A percentile compares a stretch with the other conserved stretches of the same genome.
Evolutionary conservation across 2,113 vertebrate species (phyloP).

Genomic region (Herpetotheres cachinnans): DNA sequence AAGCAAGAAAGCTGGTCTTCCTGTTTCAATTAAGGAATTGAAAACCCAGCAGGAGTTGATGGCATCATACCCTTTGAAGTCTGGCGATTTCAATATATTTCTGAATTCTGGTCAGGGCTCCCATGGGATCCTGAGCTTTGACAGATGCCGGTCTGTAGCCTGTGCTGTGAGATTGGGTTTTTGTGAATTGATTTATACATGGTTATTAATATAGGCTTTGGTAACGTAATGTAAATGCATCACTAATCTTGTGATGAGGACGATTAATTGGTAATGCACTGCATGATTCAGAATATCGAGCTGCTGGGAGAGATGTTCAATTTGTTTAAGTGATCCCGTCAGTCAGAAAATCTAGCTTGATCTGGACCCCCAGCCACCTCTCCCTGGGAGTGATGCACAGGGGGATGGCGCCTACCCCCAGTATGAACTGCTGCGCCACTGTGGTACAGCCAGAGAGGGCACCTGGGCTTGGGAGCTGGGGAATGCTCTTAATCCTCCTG

Average conservation of each 20-base stretch:
- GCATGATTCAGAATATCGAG: background rate
- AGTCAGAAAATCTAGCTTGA: background rate
- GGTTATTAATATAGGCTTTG: conserved; percentile 12
- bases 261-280: background rate
- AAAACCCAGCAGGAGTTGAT: background rate
- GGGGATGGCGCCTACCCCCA: accelerated
- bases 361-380: background rate
- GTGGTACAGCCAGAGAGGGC: accelerated
- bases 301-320: background rate
- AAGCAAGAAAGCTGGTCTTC: background rate
- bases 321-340: conserved; percentile 3
- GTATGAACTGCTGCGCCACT: accelerated
- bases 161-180: background rate
- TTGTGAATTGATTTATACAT: conserved; percentile 9
- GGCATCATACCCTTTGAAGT: background rate
- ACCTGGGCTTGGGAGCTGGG: background rate
- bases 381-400: background rate
- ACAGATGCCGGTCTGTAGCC: background rate
- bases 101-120: background rate
- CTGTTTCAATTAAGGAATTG: background rate
- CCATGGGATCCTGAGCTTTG: background rate
- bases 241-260: conserved; percentile 17
- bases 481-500: background rate
- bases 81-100: background rate
- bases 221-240: background rate